Conservation (phyloP, 1,140 invertebrate species). For the Diabrotica virgifera region DNA sequence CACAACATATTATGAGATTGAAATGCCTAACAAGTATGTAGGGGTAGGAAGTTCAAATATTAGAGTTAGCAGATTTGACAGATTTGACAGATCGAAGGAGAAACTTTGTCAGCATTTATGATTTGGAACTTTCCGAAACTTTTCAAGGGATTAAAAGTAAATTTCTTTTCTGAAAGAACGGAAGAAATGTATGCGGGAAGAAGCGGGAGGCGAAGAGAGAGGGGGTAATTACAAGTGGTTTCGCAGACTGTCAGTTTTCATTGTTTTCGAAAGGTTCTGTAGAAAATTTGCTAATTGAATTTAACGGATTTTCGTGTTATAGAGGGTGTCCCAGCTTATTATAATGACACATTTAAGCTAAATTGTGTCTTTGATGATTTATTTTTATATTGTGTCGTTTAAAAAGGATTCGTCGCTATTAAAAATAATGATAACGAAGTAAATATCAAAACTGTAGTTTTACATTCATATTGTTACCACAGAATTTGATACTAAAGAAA, state of each 20-base stretch:
- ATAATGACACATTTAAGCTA: too few species aligned
- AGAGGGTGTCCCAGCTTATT: neutral
- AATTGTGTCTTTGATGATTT: too few species aligned
- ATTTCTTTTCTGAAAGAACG: constrained; percentile 22
- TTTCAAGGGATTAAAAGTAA: constrained; percentile 25
- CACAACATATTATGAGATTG: too few species aligned
- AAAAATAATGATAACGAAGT: too few species aligned
- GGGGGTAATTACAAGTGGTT: neutral
- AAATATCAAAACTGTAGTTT: too few species aligned
- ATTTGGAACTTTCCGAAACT: constrained; percentile 19
- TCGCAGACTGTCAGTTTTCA: neutral
- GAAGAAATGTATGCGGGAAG: constrained; percentile 21
- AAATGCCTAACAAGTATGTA: too few species aligned
- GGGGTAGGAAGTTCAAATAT: too few species aligned
- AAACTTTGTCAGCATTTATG: constrained; percentile 33
- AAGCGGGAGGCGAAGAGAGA: neutral
- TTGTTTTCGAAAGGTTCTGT: neutral
- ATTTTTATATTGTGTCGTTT: too few species aligned
- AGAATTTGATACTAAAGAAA: too few species aligned
- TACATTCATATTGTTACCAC: too few species aligned
- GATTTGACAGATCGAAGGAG: constrained; percentile 31
- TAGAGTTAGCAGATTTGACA: too few species aligned
- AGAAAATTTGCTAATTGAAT: neutral
- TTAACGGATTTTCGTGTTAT: neutral
- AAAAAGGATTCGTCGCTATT: too few species aligned